Conservation (phyloP, 2,113 vertebrate species). For the Centropus bengalensis region DNA sequence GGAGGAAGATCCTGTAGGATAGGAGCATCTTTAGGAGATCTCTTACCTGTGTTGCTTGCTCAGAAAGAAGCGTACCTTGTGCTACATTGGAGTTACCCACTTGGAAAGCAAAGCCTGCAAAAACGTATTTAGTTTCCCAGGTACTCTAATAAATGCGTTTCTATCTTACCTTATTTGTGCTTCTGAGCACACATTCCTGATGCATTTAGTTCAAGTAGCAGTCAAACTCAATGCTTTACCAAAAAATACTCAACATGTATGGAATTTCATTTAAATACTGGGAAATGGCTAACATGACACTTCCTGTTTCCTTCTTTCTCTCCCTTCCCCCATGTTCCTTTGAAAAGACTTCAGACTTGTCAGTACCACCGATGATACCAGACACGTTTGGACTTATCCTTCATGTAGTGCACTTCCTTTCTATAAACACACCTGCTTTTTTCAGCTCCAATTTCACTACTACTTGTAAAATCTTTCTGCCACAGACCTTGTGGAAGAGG, state of each 20-base stretch:
- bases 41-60: background rate
- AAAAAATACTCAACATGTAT: background rate
- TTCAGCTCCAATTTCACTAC: background rate
- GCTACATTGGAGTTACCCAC: background rate
- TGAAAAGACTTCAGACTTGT: background rate
- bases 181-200: background rate
- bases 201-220: background rate
- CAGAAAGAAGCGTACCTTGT: background rate
- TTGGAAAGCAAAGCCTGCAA: background rate
- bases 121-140: background rate
- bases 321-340: background rate
- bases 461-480: background rate
- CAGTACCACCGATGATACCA: rapidly evolving
- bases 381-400: background rate
- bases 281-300: background rate
- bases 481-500: background rate
- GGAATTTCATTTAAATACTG: background rate
- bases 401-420: background rate
- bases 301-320: background rate
- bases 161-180: background rate
- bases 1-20: background rate
- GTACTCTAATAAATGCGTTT: background rate
- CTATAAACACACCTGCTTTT: background rate
- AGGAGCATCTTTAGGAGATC: background rate
- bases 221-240: background rate